Evolutionary conservation across 2,888 invertebrate species (phyloP).

Genomic region (Penaeus monodon): DNA sequence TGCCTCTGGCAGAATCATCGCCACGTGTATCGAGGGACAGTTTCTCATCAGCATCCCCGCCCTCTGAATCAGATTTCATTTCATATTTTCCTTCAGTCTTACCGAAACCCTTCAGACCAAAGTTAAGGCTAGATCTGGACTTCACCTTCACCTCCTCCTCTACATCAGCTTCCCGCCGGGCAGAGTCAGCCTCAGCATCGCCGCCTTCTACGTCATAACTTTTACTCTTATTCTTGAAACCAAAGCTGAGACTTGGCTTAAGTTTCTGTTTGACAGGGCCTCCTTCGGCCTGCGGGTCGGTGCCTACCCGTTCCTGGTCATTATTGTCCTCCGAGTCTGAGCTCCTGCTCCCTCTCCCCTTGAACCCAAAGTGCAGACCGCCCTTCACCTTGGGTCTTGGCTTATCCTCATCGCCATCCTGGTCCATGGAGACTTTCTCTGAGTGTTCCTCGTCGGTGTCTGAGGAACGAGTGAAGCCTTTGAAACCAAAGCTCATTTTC

Average conservation of each 20-base stretch:
- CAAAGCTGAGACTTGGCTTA: conserved; percentile 57
- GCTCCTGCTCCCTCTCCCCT: conserved; percentile 45
- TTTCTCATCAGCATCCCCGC: conserved; percentile 55
- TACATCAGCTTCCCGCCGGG: conserved; percentile 16
- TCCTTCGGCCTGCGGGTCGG: conserved; percentile 42
- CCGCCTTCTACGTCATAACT: conserved; percentile 45
- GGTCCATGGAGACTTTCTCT: conserved; percentile 47
- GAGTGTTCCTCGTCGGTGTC: conserved; percentile 53
- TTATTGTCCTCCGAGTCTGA: conserved; percentile 60
- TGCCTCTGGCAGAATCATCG: conserved; percentile 31
- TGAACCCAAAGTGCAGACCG: conserved; percentile 54
- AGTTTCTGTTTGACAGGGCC: conserved; percentile 44
- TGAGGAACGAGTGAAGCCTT: conserved; percentile 56
- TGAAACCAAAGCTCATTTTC: conserved; percentile 60
- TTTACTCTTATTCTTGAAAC: conserved; percentile 55
- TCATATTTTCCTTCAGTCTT: conserved; percentile 50
- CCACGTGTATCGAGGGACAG: conserved; percentile 41
- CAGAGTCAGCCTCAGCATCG: conserved; percentile 36
- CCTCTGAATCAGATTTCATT: conserved; percentile 56
- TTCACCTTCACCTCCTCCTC: conserved; percentile 54
- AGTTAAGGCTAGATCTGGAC: conserved; percentile 43
- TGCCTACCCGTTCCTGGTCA: conserved; percentile 49
- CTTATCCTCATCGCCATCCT: conserved; percentile 50
- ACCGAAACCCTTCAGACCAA: conserved; percentile 47
- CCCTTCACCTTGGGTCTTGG: conserved; percentile 37